Conservation (phyloP, 2,888 invertebrate genomes). For the Petrolisthes cinctipes region DNA sequence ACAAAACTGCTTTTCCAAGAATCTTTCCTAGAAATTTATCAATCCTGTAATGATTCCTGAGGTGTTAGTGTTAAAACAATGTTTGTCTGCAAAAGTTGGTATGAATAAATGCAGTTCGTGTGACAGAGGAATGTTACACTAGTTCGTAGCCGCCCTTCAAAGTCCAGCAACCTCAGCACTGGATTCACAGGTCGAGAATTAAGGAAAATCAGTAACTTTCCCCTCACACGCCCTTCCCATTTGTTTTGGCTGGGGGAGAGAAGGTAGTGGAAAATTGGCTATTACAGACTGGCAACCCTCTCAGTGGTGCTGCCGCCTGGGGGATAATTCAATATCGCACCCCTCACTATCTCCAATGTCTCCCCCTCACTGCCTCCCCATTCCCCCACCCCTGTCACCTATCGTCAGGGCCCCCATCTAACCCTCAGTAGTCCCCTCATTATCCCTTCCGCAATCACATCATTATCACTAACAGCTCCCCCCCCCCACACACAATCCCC, state of each 20-base stretch:
- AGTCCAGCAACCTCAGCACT: neutral
- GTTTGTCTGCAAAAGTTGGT: no score
- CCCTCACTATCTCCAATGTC: neutral
- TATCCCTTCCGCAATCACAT: neutral
- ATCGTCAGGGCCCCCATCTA: neutral
- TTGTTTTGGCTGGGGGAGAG: conserved; percentile 48
- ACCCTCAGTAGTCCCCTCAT: neutral
- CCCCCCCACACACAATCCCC: conserved; percentile 20
- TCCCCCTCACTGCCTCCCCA: neutral
- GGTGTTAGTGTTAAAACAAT: no score
- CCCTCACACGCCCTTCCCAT: conserved; percentile 48
- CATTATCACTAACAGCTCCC: neutral
- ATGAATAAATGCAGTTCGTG: no score
- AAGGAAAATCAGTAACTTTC: conserved; percentile 36
- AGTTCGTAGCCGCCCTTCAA: neutral
- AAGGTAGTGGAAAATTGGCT: conserved; percentile 57
- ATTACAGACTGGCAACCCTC: conserved; percentile 54
- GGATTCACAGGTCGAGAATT: conserved; percentile 4
- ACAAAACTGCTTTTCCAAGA: no score
- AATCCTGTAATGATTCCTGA: no score
- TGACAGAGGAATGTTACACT: no score
- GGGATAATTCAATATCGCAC: conserved; percentile 55
- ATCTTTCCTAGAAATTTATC: no score
- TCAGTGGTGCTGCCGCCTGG: conserved; percentile 51
- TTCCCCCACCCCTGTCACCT: neutral